These are phyloP conservation scores for Daphoenositta chrysoptera DNA, from an alignment of 2,113 vertebrate species.

Conservation along the genomic window DNA sequence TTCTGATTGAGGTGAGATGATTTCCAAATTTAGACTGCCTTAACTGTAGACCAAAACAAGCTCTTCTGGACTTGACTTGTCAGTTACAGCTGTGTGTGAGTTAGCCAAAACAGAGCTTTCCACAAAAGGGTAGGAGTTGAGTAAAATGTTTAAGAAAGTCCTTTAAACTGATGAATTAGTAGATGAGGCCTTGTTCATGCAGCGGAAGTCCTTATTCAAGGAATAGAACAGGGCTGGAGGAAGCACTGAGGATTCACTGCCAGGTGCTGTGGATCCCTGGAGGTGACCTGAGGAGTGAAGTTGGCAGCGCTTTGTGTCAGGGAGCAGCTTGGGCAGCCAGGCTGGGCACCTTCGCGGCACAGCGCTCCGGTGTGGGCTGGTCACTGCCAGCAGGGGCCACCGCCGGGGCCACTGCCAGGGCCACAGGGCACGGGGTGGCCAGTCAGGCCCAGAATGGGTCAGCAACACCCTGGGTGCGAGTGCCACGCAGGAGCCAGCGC, in stretches of 20 bases:
- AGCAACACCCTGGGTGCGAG: accelerated
- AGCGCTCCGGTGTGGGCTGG: not conserved
- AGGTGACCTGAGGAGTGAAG: not conserved
- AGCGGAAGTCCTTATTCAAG: not conserved
- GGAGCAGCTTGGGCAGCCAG: accelerated
- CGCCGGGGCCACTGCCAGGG: too few species aligned
- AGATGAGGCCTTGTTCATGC: not conserved
- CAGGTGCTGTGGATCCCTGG: not conserved
- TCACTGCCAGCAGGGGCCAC: too few species aligned
- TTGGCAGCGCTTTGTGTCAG: accelerated
- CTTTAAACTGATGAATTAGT: not conserved
- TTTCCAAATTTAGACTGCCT: not conserved
- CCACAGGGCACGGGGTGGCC: accelerated
- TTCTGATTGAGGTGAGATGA: not conserved
- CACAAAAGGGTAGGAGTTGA: not conserved
- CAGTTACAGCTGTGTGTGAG: not conserved
- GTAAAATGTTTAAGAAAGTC: not conserved
- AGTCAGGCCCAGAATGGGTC: accelerated
- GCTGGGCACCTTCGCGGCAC: not conserved
- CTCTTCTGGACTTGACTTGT: not conserved
- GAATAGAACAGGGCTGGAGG: not conserved
- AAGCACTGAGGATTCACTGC: not conserved
- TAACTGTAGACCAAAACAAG: not conserved
- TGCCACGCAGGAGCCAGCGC: not conserved
- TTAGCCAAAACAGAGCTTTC: not conserved